A percentile compares a stretch with the other conserved stretches of the same genome.
Conservation (phyloP, 2,888 invertebrate species). For the Clitarchus hookeri region DNA sequence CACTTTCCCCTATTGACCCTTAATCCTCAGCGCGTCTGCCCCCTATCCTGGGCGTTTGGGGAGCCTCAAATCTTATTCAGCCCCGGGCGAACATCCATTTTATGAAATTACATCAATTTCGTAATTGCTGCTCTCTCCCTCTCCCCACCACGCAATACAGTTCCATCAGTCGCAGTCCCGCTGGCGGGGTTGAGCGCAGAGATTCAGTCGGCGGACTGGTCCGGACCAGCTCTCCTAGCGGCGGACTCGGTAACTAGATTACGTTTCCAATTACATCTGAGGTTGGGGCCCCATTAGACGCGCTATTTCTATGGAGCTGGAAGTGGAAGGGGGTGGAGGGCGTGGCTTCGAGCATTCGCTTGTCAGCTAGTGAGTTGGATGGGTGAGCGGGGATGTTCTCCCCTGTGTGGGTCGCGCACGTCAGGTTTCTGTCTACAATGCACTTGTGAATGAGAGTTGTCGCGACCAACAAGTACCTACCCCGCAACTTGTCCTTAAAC, state of each 20-base stretch:
- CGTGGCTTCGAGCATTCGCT: background rate
- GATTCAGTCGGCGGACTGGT: background rate
- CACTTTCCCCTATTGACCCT: no score
- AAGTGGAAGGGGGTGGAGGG: no score
- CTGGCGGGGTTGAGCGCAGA: background rate
- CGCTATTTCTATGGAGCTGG: background rate
- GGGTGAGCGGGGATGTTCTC: no score
- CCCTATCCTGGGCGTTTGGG: background rate
- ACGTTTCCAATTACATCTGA: conserved; percentile 8
- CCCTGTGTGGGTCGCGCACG: no score
- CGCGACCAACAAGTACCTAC: no score
- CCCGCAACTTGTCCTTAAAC: no score
- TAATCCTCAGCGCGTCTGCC: no score
- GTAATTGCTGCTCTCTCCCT: background rate
- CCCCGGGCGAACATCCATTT: conserved; percentile 1
- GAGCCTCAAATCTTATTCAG: background rate
- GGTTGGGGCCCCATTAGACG: conserved; percentile 1
- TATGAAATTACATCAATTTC: conserved; percentile 10
- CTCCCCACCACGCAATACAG: background rate
- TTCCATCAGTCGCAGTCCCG: background rate
- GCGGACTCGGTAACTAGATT: background rate
- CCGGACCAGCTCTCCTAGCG: background rate
- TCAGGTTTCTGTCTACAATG: no score
- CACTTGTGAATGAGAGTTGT: no score
- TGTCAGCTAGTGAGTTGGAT: background rate